Base-by-base conservation (phyloP, 1,140 invertebrate species). In the Drosophila insularis region DNA sequence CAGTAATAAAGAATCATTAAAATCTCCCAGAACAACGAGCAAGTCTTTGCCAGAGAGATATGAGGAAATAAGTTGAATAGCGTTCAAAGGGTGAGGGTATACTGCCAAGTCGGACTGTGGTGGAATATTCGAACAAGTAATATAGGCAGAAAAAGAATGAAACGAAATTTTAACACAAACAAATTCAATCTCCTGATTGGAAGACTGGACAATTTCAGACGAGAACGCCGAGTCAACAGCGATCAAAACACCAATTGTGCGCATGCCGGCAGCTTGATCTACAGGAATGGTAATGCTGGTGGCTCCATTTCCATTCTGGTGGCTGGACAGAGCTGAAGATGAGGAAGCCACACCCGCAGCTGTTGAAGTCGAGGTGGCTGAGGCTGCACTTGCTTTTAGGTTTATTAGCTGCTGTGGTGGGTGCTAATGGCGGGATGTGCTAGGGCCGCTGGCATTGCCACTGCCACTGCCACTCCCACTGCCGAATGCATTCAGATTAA, bases 401-500 rank as follows among this genome's bases (percentile, higher is more conserved):
- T 86, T 86, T 86, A 71, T 74, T 81, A 74, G 80, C 68, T 85
- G 85, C 46, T 69, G 66, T 17, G 72, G 64, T 50, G 43, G 43
- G 8, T 21, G 17, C 3, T 50, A 17, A 40, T 80, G 76, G 23
- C 74, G 77, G 23, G 62, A 32, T 39, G 92, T 89, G 59, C 21
- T 85, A 65, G 63, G 74, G 63, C 31, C 74, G 59, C 59, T 81
- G 58, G 67, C 66, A 56, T 21, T 59, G 58, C 40, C 53, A 63
- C 87, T 23, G 91, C 78, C 7, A 89, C 86, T 93, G 46, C 90
- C 7, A 89, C 87, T 93, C 39, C 90, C 89, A 17, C 92, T 91
- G 61, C 91, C 39, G 93, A 90, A 76, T 92, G 93, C 92, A 92
- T 93, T 92, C 90, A 95, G 92, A 93, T 94, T 95, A 74, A 95